These are phyloP conservation scores for Falcunculus frontatus DNA, from an alignment of 2,113 vertebrate species.

Conservation along the genomic window DNA sequence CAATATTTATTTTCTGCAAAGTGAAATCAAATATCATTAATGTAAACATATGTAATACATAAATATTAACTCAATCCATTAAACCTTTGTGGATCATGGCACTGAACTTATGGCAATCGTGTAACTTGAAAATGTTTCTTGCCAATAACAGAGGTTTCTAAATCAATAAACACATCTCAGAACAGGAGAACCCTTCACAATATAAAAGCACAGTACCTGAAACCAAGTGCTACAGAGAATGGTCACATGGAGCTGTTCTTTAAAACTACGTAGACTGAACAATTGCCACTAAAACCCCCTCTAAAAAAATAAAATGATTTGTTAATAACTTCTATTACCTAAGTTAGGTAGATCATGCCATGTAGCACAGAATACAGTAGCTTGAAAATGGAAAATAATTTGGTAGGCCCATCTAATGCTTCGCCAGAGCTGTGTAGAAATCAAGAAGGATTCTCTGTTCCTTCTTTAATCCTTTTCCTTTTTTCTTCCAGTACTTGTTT, in stretches of 20 bases:
- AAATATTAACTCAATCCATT: constrained; percentile 38
- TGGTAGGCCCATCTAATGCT: neutral
- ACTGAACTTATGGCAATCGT: constrained; percentile 61
- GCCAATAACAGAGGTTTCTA: constrained; percentile 6
- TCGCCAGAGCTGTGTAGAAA: neutral
- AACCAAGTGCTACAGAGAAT: neutral
- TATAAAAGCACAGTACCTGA: neutral
- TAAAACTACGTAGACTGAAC: neutral
- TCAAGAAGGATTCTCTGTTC: constrained; percentile 43
- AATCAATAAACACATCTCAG: constrained; percentile 44
- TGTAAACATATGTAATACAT: constrained; percentile 52
- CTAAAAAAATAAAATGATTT: constrained; percentile 20
- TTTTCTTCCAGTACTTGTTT: constrained; percentile 80
- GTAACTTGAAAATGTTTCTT: constrained; percentile 15
- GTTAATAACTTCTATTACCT: neutral
- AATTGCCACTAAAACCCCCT: neutral
- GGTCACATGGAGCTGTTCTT: neutral
- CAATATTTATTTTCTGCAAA: constrained; percentile 48
- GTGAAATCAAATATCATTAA: constrained; percentile 33
- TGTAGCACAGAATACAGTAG: neutral
- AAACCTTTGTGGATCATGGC: constrained; percentile 54
- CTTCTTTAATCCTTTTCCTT: constrained; percentile 67
- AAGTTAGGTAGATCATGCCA: neutral
- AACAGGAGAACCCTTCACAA: constrained; percentile 5
- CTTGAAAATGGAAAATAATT: neutral